Conservation (phyloP, 2,797 vertebrate species). For the Melanotaenia boesemani region DNA sequence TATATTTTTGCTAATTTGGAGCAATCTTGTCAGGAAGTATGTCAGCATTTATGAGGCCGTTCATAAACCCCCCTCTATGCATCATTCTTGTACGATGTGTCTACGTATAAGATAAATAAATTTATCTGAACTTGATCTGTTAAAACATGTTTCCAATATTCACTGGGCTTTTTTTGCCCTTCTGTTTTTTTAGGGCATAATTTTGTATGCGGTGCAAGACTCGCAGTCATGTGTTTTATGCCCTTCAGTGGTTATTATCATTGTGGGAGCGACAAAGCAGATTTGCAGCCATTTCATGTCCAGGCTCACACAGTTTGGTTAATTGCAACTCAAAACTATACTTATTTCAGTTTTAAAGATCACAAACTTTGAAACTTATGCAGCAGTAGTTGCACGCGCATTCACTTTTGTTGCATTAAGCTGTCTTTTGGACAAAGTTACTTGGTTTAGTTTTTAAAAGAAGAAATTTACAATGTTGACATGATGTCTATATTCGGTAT, state of each 20-base stretch:
- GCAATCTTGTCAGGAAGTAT: not conserved
- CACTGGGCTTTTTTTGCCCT: not conserved
- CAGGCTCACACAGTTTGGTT: not conserved
- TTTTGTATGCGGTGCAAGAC: not conserved
- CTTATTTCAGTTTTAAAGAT: not conserved
- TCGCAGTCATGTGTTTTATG: not conserved
- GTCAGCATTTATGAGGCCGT: not conserved
- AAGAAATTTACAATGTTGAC: no score
- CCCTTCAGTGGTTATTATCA: not conserved
- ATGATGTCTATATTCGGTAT: no score
- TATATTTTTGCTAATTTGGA: not conserved
- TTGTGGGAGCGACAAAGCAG: not conserved
- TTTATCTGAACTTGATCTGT: not conserved
- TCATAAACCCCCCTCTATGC: no score
- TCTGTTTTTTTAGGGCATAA: no score
- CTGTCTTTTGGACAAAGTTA: no score
- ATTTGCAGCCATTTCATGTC: not conserved
- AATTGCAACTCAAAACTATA: not conserved
- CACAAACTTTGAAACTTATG: not conserved
- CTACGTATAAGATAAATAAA: not conserved
- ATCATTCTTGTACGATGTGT: not conserved
- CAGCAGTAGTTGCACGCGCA: not conserved
- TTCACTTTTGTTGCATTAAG: no score
- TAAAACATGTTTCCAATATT: not conserved
- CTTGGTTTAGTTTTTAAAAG: no score